Percentiles rank a stretch among this genome's conserved stretches.
Evolutionary conservation across 2,113 vertebrate species (phyloP).

Genomic region (Hylia prasina): DNA sequence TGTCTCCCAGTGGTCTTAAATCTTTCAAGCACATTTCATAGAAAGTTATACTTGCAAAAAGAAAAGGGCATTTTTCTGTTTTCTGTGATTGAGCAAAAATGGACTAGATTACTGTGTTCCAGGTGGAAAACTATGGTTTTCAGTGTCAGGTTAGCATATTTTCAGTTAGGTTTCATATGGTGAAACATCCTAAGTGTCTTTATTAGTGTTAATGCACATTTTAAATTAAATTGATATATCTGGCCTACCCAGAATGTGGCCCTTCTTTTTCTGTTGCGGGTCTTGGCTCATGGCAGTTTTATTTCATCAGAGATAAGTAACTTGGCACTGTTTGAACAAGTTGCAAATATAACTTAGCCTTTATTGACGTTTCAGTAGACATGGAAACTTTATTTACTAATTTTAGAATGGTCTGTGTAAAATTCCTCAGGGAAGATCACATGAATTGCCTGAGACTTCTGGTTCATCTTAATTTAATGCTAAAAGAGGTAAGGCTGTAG

Average conservation of each 20-base stretch:
- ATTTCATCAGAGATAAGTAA: background rate
- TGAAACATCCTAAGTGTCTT: background rate
- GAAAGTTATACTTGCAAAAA: background rate
- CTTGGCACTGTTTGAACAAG: background rate
- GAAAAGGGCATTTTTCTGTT: background rate
- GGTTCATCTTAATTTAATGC: background rate
- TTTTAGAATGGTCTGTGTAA: background rate
- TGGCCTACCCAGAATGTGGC: background rate
- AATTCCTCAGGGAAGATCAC: background rate
- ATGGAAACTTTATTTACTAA: background rate
- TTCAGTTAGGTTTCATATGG: no score
- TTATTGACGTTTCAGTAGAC: background rate
- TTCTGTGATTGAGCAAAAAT: background rate
- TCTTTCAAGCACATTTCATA: background rate
- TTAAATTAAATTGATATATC: background rate
- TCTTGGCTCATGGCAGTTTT: background rate
- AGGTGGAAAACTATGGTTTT: background rate
- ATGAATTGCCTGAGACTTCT: background rate
- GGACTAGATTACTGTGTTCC: background rate
- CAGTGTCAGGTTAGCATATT: background rate
- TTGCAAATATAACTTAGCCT: background rate
- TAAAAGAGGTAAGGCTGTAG: background rate
- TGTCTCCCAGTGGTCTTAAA: background rate
- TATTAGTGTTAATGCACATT: background rate
- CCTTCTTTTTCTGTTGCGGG: background rate